Conservation (phyloP, 2,888 invertebrate species). For the Malachius bipustulatus region DNA sequence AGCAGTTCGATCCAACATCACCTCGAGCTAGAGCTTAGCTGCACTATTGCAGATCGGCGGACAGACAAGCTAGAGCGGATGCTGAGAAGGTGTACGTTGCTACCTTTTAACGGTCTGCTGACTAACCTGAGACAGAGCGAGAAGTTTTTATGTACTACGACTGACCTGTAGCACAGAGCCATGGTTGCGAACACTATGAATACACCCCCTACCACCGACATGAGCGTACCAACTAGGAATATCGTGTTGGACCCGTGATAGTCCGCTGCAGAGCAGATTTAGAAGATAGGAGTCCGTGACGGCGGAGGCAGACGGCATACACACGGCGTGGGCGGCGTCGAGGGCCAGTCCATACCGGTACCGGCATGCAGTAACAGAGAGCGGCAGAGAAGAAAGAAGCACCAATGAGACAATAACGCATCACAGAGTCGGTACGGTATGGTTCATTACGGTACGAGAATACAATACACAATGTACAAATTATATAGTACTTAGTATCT, state of each 20-base stretch:
- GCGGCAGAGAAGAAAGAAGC: constrained; percentile 46
- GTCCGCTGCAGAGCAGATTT: constrained; percentile 70
- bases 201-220: constrained; percentile 98
- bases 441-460: too few relatives aligned
- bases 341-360: too few relatives aligned
- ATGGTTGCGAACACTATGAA: constrained; percentile 97
- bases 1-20: too few relatives aligned
- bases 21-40: too few relatives aligned
- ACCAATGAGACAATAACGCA: constrained; percentile 40
- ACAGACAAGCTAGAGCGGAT: constrained; percentile 34
- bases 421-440: too few relatives aligned
- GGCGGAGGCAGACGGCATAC: constrained; percentile 32
- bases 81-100: constrained; percentile 40
- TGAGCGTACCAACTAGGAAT: constrained; percentile 94
- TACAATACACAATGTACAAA: too few relatives aligned
- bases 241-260: constrained; percentile 96
- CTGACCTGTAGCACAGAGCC: constrained; percentile 99
- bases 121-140: constrained; percentile 98
- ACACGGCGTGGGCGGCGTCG: constrained; percentile 24
- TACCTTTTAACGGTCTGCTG: constrained; percentile 71
- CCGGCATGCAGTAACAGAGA: constrained; percentile 46
- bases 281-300: constrained; percentile 16
- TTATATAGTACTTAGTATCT: too few relatives aligned
- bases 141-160: constrained; percentile 98
- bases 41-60: too few relatives aligned